Evolutionary conservation across 2,797 vertebrate species (phyloP), one percentile per base, ranked within the genome.

Genomic region (Myotis daubentonii): DNA sequence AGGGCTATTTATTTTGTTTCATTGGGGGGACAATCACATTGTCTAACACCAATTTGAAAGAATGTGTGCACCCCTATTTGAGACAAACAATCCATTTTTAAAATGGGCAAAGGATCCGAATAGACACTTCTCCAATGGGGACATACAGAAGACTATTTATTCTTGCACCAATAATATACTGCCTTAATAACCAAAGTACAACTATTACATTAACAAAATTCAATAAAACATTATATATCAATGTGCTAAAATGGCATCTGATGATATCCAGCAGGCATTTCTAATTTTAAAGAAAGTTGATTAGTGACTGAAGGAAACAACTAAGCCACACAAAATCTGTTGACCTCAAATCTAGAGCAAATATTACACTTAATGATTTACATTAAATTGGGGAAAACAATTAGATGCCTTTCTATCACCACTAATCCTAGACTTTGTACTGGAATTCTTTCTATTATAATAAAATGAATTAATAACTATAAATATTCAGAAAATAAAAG

Each of bases 321-420:
- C 5, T 51, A 19, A 92, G 72, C 17, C 44, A 76, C 19, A 95
- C 12, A 81, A 88, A 38, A 36, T 70, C 66, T 79, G 28, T 72
- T 94, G 87, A 75, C 41, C 65, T 91, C 74, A 68, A 62, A 72
- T 25, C n/a, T 38, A 86, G 19, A 92, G 38, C 38, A 94, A 92
- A 95, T 17, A 76, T 81, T 80, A 80, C 41, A 89, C 33, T 66
- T 53, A 81, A 20, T 75, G n/a, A 80, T 85, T 86, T 86, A 44
- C 28, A 82, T 72, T 85, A 78, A 76, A 36, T 44, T 70, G 23
- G 17, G 44, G 20, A 44, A 92, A 62, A 92, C 65, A 47, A 83
- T 23, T 83, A 94, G 41, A 70, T 92, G 33, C 28, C 65, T 51
- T 6, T 13, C 17, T 82, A 60, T 74, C 38, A 87, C 8, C 47